Conservation (phyloP, 2,888 invertebrate species). For the Choristoneura rosaceana region DNA sequence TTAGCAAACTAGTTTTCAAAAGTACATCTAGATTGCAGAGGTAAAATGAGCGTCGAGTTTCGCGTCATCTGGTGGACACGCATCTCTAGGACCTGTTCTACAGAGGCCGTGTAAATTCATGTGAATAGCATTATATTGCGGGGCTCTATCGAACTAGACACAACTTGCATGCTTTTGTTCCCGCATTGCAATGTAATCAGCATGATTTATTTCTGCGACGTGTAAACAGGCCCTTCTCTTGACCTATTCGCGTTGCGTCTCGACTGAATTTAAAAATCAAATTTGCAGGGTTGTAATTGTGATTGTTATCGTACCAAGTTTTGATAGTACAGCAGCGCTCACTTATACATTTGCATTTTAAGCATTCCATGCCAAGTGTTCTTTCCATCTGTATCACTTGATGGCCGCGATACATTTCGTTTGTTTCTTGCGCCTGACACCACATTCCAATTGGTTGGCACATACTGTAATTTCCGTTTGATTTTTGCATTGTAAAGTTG, state of each 20-base stretch:
- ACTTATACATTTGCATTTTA: background rate
- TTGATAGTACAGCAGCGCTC: constrained; percentile 20
- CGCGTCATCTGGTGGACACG: background rate
- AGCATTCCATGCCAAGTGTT: constrained; percentile 30
- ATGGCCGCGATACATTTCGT: background rate
- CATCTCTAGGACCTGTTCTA: background rate
- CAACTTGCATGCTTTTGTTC: background rate
- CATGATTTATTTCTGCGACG: background rate
- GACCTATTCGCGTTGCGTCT: background rate
- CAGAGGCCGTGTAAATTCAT: too few relatives aligned
- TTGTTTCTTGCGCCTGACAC: background rate
- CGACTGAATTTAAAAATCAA: constrained; percentile 40
- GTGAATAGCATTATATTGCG: too few relatives aligned
- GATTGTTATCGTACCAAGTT: constrained; percentile 44
- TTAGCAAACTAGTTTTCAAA: too few relatives aligned
- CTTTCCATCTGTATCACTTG: background rate
- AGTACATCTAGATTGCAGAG: background rate
- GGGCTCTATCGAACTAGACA: too few relatives aligned
- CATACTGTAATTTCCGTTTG: background rate
- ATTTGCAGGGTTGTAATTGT: constrained; percentile 51
- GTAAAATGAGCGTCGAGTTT: background rate
- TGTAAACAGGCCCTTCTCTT: background rate
- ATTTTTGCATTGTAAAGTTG: too few relatives aligned
- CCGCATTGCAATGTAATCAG: background rate
- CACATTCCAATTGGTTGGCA: background rate